phyloP scores from a whole-genome alignment of 64 coral and sea anemone species.

The Stylophora pistillata region DNA sequence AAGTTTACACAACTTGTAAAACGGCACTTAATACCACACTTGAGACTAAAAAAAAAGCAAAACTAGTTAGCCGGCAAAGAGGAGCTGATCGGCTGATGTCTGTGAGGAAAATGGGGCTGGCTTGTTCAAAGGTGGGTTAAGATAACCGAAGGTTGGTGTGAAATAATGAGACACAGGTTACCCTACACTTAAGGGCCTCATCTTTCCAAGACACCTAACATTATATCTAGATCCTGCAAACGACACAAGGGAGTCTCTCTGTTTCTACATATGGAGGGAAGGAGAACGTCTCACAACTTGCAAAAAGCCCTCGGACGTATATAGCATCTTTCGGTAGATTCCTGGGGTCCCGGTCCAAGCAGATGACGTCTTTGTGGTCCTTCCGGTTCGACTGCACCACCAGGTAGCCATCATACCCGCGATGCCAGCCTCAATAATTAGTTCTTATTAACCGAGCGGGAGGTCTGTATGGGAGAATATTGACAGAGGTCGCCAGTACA shows the following conservation, averaged over 20 bases:
- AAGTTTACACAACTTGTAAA: too few relatives aligned
- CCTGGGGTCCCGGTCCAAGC: slow-evolving; percentile 66
- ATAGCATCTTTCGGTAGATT: slow-evolving; percentile 48
- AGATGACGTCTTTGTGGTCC: slow-evolving; percentile 83
- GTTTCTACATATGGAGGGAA: slow-evolving; percentile 73
- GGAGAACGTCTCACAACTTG: slow-evolving; percentile 60
- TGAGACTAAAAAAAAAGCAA: too few relatives aligned
- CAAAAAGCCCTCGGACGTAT: slow-evolving; percentile 60
- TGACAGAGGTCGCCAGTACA: too few relatives aligned
- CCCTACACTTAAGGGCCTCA: not conserved
- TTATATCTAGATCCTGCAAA: slow-evolving; percentile 71
- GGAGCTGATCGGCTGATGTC: too few relatives aligned
- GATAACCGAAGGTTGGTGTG: too few relatives aligned
- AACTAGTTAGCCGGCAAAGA: too few relatives aligned
- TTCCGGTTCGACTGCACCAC: slow-evolving; percentile 70
- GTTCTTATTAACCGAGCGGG: too few relatives aligned
- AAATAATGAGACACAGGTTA: too few relatives aligned
- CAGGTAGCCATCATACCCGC: slow-evolving; percentile 84
- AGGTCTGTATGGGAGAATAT: too few relatives aligned
- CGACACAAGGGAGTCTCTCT: slow-evolving; percentile 84
- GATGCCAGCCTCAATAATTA: slow-evolving; percentile 74
- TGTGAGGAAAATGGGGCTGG: too few relatives aligned
- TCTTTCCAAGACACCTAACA: not conserved
- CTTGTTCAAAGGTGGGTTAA: too few relatives aligned
- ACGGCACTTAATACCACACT: too few relatives aligned